These are phyloP conservation scores for Lutraria rhynchaena DNA, from an alignment of 1,140 invertebrate genomes.

Conservation along the genomic window DNA sequence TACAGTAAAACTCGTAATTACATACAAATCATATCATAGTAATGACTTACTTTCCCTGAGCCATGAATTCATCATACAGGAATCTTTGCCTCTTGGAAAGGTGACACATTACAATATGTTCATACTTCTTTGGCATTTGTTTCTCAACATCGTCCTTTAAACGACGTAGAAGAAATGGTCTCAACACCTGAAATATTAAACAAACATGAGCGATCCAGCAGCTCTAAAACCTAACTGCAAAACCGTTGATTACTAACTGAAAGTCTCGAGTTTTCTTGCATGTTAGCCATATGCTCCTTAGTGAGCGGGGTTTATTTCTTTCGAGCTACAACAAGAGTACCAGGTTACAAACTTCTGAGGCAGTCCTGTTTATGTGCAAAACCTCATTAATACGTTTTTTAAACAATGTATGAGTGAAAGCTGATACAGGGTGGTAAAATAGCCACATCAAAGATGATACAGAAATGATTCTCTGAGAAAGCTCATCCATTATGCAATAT, in stretches of 20 bases:
- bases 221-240: too few species aligned
- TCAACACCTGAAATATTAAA: conserved; percentile 88
- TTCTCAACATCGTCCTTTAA: conserved; percentile 99
- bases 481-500: conserved; percentile 5
- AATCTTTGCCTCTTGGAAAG: conserved; percentile 98
- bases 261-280: too few species aligned
- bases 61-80: conserved; percentile 99
- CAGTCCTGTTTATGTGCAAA: too few species aligned
- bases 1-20: too few species aligned
- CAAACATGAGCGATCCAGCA: too few species aligned
- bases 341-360: too few species aligned
- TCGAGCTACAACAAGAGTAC: too few species aligned
- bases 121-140: conserved; percentile 99
- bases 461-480: conserved; percentile 26
- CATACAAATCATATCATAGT: too few species aligned
- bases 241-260: too few species aligned
- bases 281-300: too few species aligned
- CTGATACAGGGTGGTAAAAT: conserved; percentile 8
- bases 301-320: too few species aligned
- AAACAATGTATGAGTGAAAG: background rate
- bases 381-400: too few species aligned
- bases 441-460: background rate
- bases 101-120: conserved; percentile 97
- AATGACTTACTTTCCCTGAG: conserved; percentile 95
- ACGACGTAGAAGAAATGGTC: conserved; percentile 97